Conservation (phyloP, 2,888 invertebrate genomes). For the Tribolium freemani region DNA sequence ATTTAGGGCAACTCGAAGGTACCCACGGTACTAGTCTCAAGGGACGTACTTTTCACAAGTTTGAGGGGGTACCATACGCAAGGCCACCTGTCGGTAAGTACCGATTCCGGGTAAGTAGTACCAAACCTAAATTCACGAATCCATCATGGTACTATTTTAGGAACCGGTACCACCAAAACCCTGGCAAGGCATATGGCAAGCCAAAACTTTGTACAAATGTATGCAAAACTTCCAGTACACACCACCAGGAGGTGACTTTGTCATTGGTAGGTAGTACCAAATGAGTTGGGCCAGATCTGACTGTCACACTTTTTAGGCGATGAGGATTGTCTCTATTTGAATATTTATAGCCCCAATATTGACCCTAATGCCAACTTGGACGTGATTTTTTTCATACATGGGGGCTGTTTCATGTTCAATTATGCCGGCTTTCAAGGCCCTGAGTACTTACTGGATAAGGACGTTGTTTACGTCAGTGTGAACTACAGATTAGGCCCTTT, state of each 20-base stretch:
- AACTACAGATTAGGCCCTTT: slow-evolving; percentile 82
- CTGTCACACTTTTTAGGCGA: slow-evolving; percentile 68
- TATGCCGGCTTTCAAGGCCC: slow-evolving; percentile 71
- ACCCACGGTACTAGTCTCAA: neutral
- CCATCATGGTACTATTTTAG: neutral
- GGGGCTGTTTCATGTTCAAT: slow-evolving; percentile 81
- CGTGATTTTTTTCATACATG: slow-evolving; percentile 77
- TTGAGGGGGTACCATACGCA: slow-evolving; percentile 78
- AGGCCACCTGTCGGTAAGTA: slow-evolving; percentile 75
- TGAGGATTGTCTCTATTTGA: slow-evolving; percentile 79
- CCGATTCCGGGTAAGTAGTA: slow-evolving; percentile 69
- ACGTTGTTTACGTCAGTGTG: slow-evolving; percentile 77
- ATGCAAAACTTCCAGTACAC: slow-evolving; percentile 55
- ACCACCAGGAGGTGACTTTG: slow-evolving; percentile 1
- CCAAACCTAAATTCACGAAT: neutral
- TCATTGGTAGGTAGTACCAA: slow-evolving; percentile 4
- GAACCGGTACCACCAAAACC: slow-evolving; percentile 71
- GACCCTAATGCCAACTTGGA: slow-evolving; percentile 69
- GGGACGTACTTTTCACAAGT: slow-evolving; percentile 70
- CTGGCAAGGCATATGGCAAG: slow-evolving; percentile 79
- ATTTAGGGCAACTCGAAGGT: slow-evolving; percentile 11
- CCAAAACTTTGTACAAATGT: slow-evolving; percentile 69
- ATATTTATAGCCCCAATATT: slow-evolving; percentile 73
- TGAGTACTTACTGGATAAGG: slow-evolving; percentile 73
- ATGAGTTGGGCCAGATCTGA: neutral